phyloP scores from a whole-genome alignment of 2,888 invertebrate species.

The Meta bourneti region DNA sequence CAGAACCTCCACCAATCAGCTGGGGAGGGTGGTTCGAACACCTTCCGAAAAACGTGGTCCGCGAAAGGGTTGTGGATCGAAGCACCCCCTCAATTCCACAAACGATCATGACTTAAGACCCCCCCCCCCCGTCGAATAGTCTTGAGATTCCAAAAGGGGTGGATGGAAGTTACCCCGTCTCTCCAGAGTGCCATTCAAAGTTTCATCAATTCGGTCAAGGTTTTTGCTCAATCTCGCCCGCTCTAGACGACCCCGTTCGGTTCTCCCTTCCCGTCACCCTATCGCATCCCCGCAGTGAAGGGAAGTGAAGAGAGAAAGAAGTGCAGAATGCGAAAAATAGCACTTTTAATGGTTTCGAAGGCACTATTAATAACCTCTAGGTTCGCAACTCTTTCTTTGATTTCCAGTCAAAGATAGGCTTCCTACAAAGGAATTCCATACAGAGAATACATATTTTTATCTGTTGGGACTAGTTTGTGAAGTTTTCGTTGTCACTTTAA shows the following conservation, averaged over 20 bases:
- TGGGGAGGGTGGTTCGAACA: slow-evolving; percentile 12
- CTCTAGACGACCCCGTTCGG: slow-evolving; percentile 10
- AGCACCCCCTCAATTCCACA: neutral
- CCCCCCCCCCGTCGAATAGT: neutral
- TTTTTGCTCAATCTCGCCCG: slow-evolving; percentile 10
- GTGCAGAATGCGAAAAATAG: slow-evolving; percentile 36
- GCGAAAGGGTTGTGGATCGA: neutral
- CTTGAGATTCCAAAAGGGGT: no score
- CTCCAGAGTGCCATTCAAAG: neutral
- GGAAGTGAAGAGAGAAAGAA: slow-evolving; percentile 7
- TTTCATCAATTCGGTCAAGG: slow-evolving; percentile 50
- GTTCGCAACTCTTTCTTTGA: neutral
- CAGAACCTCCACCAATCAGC: neutral
- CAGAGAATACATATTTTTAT: neutral
- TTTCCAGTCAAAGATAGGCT: slow-evolving; percentile 8
- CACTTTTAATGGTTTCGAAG: slow-evolving; percentile 46
- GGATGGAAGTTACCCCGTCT: neutral
- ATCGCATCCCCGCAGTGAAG: neutral
- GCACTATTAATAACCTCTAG: slow-evolving; percentile 19
- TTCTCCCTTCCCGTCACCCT: neutral
- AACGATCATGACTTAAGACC: neutral
- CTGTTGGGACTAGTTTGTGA: no score
- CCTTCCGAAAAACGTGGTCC: slow-evolving; percentile 6
- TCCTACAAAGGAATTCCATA: neutral
- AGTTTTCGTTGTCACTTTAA: no score